Percentiles rank a stretch among this genome's conserved stretches.
Evolutionary conservation across 1,140 invertebrate species (phyloP).

Genomic region (Drosophila kanapiae): DNA sequence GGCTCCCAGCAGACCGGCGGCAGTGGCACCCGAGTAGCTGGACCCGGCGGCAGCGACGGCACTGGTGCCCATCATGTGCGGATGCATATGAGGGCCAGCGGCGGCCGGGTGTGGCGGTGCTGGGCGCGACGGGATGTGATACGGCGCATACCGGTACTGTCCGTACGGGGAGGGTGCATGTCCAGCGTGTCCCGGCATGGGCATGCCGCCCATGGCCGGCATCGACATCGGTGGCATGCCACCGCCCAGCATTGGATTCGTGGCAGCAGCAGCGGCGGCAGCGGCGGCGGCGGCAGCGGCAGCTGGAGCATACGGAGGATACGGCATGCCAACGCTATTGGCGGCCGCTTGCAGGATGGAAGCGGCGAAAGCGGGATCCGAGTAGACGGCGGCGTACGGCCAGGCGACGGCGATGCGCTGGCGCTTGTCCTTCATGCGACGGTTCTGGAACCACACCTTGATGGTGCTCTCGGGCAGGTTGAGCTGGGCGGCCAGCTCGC

Average conservation of each 20-base stretch:
- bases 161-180: slow-evolving; percentile 82
- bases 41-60: slow-evolving; percentile 52
- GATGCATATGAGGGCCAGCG: slow-evolving; percentile 80
- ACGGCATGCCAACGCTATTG: slow-evolving; percentile 88
- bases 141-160: slow-evolving; percentile 85
- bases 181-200: slow-evolving; percentile 21
- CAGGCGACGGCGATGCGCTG: slow-evolving; percentile 96
- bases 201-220: slow-evolving; percentile 57
- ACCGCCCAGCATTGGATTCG: slow-evolving; percentile 86
- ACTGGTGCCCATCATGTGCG: slow-evolving; percentile 69
- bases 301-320: slow-evolving; percentile 86
- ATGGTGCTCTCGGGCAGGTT: slow-evolving; percentile 98
- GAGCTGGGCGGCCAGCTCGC: slow-evolving; percentile 97
- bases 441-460: slow-evolving; percentile 99
- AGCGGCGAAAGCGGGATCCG: slow-evolving; percentile 95
- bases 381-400: slow-evolving; percentile 97
- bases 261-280: slow-evolving; percentile 37
- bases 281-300: slow-evolving; percentile 52
- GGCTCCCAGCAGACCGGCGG: slow-evolving; percentile 57
- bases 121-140: slow-evolving; percentile 79
- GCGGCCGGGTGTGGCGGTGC: slow-evolving; percentile 63
- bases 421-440: slow-evolving; percentile 99
- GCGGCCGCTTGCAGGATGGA: slow-evolving; percentile 96
- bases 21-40: slow-evolving; percentile 63
- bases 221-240: slow-evolving; percentile 86